Evolutionary conservation across 1,140 invertebrate species (phyloP).

Genomic region (Monomorium pharaonis): DNA sequence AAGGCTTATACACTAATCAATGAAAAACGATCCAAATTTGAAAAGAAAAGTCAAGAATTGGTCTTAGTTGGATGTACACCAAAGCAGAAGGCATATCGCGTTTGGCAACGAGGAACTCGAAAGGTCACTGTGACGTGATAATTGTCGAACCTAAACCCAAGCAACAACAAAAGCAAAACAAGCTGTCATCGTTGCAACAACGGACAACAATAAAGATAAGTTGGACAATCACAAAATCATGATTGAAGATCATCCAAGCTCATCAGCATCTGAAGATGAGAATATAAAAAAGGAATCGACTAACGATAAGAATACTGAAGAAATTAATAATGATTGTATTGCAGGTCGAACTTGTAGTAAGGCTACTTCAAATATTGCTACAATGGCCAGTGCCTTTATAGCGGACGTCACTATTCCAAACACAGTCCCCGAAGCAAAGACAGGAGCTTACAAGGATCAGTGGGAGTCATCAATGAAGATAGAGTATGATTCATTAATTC

Average conservation of each 20-base stretch:
- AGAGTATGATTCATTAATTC: constrained; percentile 35
- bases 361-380: neutral
- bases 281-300: too few relatives aligned
- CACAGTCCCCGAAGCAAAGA: constrained; percentile 14
- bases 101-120: constrained; percentile 4
- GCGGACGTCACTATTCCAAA: neutral
- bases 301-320: too few relatives aligned
- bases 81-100: constrained; percentile 1
- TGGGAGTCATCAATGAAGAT: constrained; percentile 38
- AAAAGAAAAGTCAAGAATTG: neutral
- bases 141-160: constrained; percentile 3
- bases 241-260: too few relatives aligned
- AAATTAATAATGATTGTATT: neutral
- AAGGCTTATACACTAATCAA: neutral
- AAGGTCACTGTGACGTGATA: neutral
- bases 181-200: neutral
- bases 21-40: constrained; percentile 1
- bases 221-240: too few relatives aligned
- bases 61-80: constrained; percentile 26
- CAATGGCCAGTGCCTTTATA: neutral
- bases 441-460: neutral
- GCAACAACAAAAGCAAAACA: too few relatives aligned
- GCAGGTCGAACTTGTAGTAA: neutral
- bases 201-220: too few relatives aligned
- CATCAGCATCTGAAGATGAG: too few relatives aligned